Base-by-base conservation (phyloP, 2,113 vertebrate species). In the Bujurquina vittata region DNA sequence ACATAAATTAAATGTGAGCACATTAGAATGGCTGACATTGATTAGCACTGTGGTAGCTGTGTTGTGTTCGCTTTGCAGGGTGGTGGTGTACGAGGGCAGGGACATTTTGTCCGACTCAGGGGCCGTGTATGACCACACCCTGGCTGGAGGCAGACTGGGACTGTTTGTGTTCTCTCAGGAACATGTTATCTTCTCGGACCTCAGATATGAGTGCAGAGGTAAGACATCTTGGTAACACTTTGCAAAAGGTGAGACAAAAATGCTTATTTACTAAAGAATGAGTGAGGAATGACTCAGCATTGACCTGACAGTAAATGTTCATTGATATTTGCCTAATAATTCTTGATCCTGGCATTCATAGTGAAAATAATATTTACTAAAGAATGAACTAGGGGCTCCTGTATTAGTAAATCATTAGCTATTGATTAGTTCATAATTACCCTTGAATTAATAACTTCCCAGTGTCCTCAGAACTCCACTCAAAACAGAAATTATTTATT, bases 161-260 rank as follows among this genome's bases (percentile, higher is more conserved):
- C 95, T 99, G 75, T 99, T 99, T 85, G 98, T 99, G 91, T 99
- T 99, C 95, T 99, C 98, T 77, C 98, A 99, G 94, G 98, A 99
- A 76, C 97, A 97, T 87, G 97, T 98, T 65, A 96, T 97, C 85
- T 99, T 99, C 95, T 99, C 98, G 31, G 98, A 99, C 92, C 97
- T 99, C 91, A 97, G 96, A 94, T 99, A 99, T 6, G 97, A 98
- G 93, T 99, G 98, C 95, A 96, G 96, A 98, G 98, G 98, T 99
- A 89, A 96, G 96, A 60, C 4, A 26, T 43, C 20, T 3, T 33
- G 67, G 3, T 9, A 54, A 72, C 18, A 54, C 17, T 54, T 72
- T 54, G 3, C 0, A 72, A 31, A n/a, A 31, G 52, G 67, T 31
- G 26, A 72, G 20, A 72, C 17, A 72, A 31, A 72, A 0, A 0